These are phyloP conservation scores for Julus scanicus DNA, from an alignment of 2,888 invertebrate species.

Conservation along the genomic window DNA sequence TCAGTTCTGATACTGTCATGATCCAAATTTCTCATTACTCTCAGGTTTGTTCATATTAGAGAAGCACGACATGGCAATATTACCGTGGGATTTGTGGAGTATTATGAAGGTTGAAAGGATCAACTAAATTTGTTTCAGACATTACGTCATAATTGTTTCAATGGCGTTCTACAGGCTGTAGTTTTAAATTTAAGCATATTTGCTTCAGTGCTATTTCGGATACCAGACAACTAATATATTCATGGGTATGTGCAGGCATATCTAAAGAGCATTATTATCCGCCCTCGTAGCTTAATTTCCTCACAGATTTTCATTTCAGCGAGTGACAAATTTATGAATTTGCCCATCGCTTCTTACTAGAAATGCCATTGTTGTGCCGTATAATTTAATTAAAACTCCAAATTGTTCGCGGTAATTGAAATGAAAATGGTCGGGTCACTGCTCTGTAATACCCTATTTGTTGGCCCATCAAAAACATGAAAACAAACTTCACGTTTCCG, in stretches of 20 bases:
- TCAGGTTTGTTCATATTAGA: too few species aligned
- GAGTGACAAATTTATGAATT: background rate
- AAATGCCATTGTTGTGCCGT: constrained; percentile 18
- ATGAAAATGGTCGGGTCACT: background rate
- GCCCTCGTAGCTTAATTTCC: background rate
- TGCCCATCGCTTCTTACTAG: background rate
- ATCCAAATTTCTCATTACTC: too few species aligned
- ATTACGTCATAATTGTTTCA: too few species aligned
- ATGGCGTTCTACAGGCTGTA: too few species aligned
- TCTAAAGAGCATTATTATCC: background rate
- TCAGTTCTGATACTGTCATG: too few species aligned
- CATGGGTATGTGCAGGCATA: background rate
- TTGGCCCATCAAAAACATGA: background rate
- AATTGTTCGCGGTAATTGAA: constrained; percentile 31
- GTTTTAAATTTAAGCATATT: too few species aligned
- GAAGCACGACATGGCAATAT: too few species aligned
- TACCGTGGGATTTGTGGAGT: too few species aligned
- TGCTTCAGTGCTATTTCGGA: background rate
- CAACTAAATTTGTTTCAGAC: too few species aligned
- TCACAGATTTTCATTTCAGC: background rate
- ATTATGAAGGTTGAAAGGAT: too few species aligned
- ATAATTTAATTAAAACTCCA: constrained; percentile 3
- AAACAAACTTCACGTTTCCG: background rate
- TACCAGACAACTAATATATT: background rate
- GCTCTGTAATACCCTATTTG: background rate